Evolutionary conservation across 2,888 invertebrate species (phyloP), one percentile per base, ranked within the genome.

Genomic region (Crocallis elinguaria): DNA sequence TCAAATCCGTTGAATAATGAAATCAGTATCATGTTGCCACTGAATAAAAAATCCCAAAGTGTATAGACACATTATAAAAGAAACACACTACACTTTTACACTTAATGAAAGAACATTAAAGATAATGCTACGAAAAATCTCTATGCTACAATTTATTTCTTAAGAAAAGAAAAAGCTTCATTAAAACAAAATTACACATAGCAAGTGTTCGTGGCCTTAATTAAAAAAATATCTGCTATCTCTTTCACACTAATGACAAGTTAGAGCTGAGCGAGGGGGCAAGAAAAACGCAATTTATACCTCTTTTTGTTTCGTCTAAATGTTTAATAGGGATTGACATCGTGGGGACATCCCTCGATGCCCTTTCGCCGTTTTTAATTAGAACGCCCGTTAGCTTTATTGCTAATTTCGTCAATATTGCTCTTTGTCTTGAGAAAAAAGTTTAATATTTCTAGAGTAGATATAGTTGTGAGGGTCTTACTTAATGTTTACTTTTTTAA

Each of bases 171-270:
- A 65, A 67, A 65, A 64, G 61, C 61, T 50, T 61, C 63, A 64
- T 72, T 69, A 67, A 73, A 72, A 71, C 65, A 66, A 69, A 71
- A 74, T 73, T 74, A 74, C 75, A 72, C 69, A 73, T 76, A 66
- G 67, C 74, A 69, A 67, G 67, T 69, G 65, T 56, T 48, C 16
- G n/a, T n/a, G 61, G 63, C 66, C 69, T 76, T 77, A 76, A 77
- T 76, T 77, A 74, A 76, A 71, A 68, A 58, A n/a, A 9, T 37
- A 49, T 60, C 56, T 63, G 19, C 21, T 25, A 41, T 70, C 69
- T 62, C 67, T 62, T 61, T 71, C 60, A 39, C 59, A 37, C 71
- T 45, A 62, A 63, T 55, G 58, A 51, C 56, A 52, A 62, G 63
- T 67, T 67, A 66, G 65, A 54, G 58, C 67, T 62, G 55, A 45